These are phyloP conservation scores for Adela reaumurella DNA, from an alignment of 2,888 invertebrate genomes.

Conservation along the genomic window DNA sequence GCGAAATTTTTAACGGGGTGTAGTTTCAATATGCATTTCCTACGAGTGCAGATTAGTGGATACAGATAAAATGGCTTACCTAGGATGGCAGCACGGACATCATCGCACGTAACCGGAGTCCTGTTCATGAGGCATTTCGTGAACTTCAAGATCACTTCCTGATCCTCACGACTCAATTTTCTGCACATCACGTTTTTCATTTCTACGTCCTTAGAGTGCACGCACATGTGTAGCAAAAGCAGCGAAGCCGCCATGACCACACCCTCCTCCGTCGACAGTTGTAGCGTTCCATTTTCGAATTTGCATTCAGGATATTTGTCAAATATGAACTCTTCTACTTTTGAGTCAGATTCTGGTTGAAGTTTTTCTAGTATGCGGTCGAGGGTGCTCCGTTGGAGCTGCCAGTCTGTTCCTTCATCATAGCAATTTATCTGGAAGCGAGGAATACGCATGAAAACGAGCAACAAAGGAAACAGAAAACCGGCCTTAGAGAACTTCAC, in stretches of 20 bases:
- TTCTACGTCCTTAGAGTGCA: constrained; percentile 48
- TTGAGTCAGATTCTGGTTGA: constrained; percentile 19
- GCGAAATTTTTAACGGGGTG: too few species aligned
- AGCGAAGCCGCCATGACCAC: constrained; percentile 44
- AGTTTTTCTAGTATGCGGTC: background rate
- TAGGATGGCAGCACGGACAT: constrained; percentile 39
- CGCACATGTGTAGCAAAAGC: constrained; percentile 48
- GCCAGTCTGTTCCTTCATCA: constrained; percentile 18
- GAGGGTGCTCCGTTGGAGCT: background rate
- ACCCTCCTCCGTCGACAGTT: constrained; percentile 27
- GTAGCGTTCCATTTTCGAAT: constrained; percentile 31
- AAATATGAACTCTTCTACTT: constrained; percentile 32
- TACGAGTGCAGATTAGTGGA: too few species aligned
- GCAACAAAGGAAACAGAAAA: too few species aligned
- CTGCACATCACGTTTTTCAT: constrained; percentile 55
- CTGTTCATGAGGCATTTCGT: constrained; percentile 50
- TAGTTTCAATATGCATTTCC: too few species aligned
- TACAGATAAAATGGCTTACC: constrained; percentile 19
- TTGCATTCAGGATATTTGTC: constrained; percentile 51
- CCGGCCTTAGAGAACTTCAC: too few species aligned
- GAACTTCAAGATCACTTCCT: constrained; percentile 51
- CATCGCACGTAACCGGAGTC: constrained; percentile 30
- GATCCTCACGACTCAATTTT: constrained; percentile 44
- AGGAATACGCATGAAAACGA: too few species aligned
- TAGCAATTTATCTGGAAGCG: constrained; percentile 48